Percentiles rank a stretch among this genome's conserved stretches.
These are phyloP conservation scores for Deilephila elpenor DNA, from an alignment of 2,888 invertebrate species.

Conservation along the genomic window DNA sequence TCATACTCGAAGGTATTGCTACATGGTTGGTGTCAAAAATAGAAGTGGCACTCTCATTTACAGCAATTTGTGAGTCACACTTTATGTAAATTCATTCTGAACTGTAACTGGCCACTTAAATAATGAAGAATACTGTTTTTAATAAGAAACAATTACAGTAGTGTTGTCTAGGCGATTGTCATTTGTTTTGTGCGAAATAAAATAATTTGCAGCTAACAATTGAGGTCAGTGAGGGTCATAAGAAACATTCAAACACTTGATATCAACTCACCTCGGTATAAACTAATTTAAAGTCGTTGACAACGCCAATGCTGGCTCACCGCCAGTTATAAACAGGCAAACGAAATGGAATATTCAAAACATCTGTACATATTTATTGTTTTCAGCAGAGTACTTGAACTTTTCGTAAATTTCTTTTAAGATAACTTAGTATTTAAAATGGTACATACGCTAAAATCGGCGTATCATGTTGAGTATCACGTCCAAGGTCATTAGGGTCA, in stretches of 20 bases:
- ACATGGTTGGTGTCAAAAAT: neutral
- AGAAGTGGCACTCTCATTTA: constrained; percentile 2
- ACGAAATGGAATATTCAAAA: constrained; percentile 25
- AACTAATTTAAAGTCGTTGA: constrained; percentile 67
- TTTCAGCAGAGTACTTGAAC: neutral
- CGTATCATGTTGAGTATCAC: neutral
- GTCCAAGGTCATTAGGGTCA: neutral
- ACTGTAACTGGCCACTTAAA: neutral
- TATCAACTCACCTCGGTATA: constrained; percentile 44
- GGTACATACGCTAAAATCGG: neutral
- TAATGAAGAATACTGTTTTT: neutral
- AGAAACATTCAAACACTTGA: constrained; percentile 47
- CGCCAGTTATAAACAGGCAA: constrained; percentile 62
- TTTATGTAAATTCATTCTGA: neutral
- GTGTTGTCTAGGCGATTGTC: neutral
- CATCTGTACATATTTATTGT: constrained; percentile 22
- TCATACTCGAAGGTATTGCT: neutral
- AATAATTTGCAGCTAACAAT: constrained; percentile 30
- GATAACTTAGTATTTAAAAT: too few species aligned
- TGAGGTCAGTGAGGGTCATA: constrained; percentile 41
- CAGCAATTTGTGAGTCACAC: neutral
- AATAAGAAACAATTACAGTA: neutral
- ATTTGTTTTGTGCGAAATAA: constrained; percentile 6
- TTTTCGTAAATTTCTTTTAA: neutral
- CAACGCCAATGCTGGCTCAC: constrained; percentile 58